Evolutionary conservation across 2,888 invertebrate genomes (phyloP).

Genomic region (Oscheius myriophilus): DNA sequence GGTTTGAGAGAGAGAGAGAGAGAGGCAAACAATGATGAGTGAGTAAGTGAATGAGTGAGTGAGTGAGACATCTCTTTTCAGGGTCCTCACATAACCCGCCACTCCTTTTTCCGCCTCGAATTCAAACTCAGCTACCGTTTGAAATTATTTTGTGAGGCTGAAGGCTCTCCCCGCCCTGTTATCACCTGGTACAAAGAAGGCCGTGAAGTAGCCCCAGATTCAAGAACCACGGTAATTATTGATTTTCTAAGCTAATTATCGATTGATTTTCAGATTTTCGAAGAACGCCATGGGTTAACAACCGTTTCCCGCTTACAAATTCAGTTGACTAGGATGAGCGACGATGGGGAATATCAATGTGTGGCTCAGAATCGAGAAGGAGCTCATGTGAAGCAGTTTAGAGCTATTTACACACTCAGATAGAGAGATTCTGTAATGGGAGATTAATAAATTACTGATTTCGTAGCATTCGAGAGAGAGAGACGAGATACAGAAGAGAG

Average conservation of each 20-base stretch:
- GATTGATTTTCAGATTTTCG: constrained; percentile 15
- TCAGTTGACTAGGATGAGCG: constrained; percentile 44
- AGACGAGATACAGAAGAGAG: no score
- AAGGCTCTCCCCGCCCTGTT: constrained; percentile 86
- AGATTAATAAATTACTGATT: no score
- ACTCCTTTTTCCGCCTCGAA: constrained; percentile 51
- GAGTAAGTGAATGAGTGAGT: constrained; percentile 7
- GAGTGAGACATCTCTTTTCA: no score
- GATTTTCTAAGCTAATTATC: neutral
- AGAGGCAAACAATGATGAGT: neutral
- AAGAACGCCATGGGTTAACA: neutral
- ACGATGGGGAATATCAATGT: constrained; percentile 48
- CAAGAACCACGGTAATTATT: constrained; percentile 36
- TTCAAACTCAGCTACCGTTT: constrained; percentile 85
- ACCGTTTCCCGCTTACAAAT: constrained; percentile 39
- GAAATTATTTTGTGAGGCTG: constrained; percentile 88
- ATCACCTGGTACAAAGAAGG: constrained; percentile 95
- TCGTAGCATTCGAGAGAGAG: no score
- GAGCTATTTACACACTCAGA: neutral
- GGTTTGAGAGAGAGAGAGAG: neutral
- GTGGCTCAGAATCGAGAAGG: constrained; percentile 43
- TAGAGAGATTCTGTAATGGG: neutral
- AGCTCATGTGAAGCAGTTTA: constrained; percentile 15
- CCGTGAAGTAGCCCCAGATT: constrained; percentile 80
- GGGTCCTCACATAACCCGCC: constrained; percentile 50